These are phyloP conservation scores for Rhamphomyia laevipes DNA, from an alignment of 2,888 invertebrate species.

Conservation along the genomic window DNA sequence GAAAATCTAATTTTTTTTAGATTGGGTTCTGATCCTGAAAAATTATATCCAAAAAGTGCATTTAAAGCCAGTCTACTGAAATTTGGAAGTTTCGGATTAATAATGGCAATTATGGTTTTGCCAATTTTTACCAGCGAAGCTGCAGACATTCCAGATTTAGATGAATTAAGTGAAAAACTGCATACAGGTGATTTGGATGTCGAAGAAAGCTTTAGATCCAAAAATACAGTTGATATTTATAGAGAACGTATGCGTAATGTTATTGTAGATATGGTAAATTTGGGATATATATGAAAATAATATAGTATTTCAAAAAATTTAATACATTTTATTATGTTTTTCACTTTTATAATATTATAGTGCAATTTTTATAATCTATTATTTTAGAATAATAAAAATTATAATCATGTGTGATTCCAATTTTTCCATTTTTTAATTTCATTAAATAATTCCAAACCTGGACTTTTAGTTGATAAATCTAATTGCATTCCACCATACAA, in stretches of 20 bases:
- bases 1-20: constrained; percentile 13
- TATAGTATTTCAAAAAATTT: no score
- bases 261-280: constrained; percentile 23
- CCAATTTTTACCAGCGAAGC: constrained; percentile 25
- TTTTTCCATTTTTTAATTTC: no score
- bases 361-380: no score
- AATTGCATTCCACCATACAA: no score
- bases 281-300: constrained; percentile 19
- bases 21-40: constrained; percentile 21
- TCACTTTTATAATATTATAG: no score
- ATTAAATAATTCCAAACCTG: no score
- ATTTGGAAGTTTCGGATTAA: constrained; percentile 25
- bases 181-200: constrained; percentile 18
- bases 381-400: no score
- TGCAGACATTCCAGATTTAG: constrained; percentile 27
- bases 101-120: constrained; percentile 27
- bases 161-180: constrained; percentile 24
- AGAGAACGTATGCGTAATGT: constrained; percentile 24
- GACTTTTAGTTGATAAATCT: no score
- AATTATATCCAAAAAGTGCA: constrained; percentile 21
- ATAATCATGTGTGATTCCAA: no score
- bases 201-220: constrained; percentile 2
- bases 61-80: constrained; percentile 23
- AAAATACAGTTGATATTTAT: constrained; percentile 13
- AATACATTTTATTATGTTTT: no score